Evolutionary conservation across 2,113 vertebrate genomes (phyloP).

Genomic region (Symphodus melops): DNA sequence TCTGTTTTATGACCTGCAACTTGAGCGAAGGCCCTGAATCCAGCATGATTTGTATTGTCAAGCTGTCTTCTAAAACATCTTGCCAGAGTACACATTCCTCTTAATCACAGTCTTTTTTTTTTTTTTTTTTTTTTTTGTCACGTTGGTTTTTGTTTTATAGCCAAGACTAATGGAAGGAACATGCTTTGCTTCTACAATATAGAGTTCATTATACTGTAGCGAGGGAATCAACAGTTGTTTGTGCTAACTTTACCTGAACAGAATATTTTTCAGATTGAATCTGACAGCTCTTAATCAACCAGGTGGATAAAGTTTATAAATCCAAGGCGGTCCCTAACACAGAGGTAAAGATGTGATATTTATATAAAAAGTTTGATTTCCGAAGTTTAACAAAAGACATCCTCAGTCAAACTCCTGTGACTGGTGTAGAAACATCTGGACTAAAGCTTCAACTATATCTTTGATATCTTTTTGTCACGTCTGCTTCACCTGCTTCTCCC

Average conservation of each 20-base stretch:
- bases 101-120: slow-evolving; percentile 38
- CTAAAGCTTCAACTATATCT: slow-evolving; percentile 49
- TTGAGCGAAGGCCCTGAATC: slow-evolving; percentile 61
- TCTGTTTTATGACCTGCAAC: slow-evolving; percentile 72
- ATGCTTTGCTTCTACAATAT: slow-evolving; percentile 14
- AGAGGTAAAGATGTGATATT: background rate
- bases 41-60: slow-evolving; percentile 59
- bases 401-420: background rate
- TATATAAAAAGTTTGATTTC: background rate
- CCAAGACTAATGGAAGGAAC: slow-evolving; percentile 31
- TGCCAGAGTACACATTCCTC: slow-evolving; percentile 48
- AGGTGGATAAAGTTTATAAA: background rate
- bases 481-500: slow-evolving; percentile 7
- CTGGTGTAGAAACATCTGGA: slow-evolving; percentile 55
- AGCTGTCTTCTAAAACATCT: slow-evolving; percentile 24
- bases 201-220: background rate
- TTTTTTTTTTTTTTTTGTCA: slow-evolving; percentile 25
- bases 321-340: background rate
- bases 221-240: background rate
- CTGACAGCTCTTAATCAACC: slow-evolving; percentile 14
- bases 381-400: background rate
- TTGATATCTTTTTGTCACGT: slow-evolving; percentile 23
- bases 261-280: slow-evolving; percentile 33
- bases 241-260: slow-evolving; percentile 3
- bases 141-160: slow-evolving; percentile 30